Evolutionary conservation across 1,140 invertebrate genomes (phyloP).

Genomic region (Hestina assimilis): DNA sequence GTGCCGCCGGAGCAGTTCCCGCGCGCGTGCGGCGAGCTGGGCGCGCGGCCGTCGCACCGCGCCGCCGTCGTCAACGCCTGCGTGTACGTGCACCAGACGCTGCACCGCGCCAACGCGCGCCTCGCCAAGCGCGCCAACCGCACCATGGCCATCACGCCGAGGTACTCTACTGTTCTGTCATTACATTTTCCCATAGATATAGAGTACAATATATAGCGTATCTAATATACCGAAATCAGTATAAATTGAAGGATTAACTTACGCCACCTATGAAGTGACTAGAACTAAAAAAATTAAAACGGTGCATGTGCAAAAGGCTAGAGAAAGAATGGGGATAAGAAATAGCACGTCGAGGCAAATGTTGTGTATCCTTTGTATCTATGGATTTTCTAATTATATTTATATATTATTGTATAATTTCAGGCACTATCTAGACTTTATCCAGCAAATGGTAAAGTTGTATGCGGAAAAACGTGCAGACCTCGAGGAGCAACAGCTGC

Average conservation of each 20-base stretch:
- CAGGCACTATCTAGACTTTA: conserved; percentile 99
- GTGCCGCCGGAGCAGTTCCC: conserved; percentile 93
- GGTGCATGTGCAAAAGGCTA: too few species aligned
- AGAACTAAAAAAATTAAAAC: too few species aligned
- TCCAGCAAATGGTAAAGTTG: conserved; percentile 99
- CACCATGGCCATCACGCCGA: conserved; percentile 90
- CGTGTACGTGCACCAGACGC: conserved; percentile 98
- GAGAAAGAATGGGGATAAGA: too few species aligned
- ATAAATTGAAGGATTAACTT: too few species aligned
- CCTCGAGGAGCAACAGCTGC: conserved; percentile 98
- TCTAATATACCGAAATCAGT: too few species aligned
- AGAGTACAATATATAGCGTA: too few species aligned
- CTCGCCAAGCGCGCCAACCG: conserved; percentile 94
- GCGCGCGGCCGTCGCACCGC: conserved; percentile 88
- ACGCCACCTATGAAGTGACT: too few species aligned
- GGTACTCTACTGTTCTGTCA: not conserved
- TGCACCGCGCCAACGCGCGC: conserved; percentile 95
- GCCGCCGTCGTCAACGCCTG: conserved; percentile 98
- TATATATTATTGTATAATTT: conserved; percentile 1
- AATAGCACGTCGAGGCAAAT: too few species aligned
- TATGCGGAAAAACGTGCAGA: conserved; percentile 99
- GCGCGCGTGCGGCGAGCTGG: conserved; percentile 87
- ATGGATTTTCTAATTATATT: too few species aligned
- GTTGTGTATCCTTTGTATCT: too few species aligned
- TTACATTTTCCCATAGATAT: too few species aligned